Base-by-base conservation (phyloP, 2,113 vertebrate species). In the Recurvirostra avosetta region DNA sequence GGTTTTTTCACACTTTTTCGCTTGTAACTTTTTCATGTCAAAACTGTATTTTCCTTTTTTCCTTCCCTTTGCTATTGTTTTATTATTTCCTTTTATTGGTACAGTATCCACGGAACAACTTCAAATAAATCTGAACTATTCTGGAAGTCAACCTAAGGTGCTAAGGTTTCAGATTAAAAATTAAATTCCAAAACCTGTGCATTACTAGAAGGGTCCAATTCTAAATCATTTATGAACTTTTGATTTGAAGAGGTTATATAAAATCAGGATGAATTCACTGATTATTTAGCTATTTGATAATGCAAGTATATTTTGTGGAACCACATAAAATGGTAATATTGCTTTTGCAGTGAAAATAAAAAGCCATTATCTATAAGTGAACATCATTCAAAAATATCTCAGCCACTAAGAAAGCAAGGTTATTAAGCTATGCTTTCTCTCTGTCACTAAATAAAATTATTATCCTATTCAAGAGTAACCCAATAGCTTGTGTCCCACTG, bases 11-110 rank as follows among this genome's bases (percentile, higher is more conserved):
- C 93, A 92, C 91, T 88, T 95, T 88, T 95, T 94, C 89, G 47
- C 82, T 89, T 81, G 40, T 86, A 95, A 89, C 56, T 76, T 97
- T 97, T 97, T 97, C 95, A 82, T 43, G 62, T 78, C 70, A 58
- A 63, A 81, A 32, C 65, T 92, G 70, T 94, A 61, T 93, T 95
- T 97, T 89, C 62, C 55, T 95, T 97, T 96, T 95, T 86, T 86
- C 83, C 45, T 92, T 74, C 25, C 34, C 52, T 92, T 78, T 96
- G 66, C 81, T 96, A 92, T 95, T 92, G 72, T 94, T 97, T 96
- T 78, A 97, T 86, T 95, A 95, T 95, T 97, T 95, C 90, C 80
- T 95, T 97, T 96, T 91, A 96, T 85, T 96, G 86, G 84, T 95
- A 92, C 73, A 84, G 88, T 70, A 94, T 95, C 40, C 84, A 96